Percentiles rank a stretch among this genome's conserved stretches.
phyloP scores from a whole-genome alignment of 2,888 invertebrate genomes.

The Epicampocera succincta region DNA sequence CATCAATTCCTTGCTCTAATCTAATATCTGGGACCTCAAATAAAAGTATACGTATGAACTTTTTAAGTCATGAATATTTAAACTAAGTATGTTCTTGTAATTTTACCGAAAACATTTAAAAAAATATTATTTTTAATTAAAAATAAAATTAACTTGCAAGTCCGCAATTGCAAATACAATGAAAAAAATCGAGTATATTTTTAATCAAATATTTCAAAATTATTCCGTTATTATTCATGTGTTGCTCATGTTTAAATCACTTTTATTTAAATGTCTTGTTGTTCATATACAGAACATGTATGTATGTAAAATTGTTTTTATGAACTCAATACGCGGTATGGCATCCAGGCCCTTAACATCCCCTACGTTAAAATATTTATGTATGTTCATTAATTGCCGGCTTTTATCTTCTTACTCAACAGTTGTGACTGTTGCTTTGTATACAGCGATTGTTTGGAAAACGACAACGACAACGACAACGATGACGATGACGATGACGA shows the following conservation, averaged over 20 bases:
- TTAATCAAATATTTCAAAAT: too few relatives aligned
- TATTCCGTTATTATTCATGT: too few relatives aligned
- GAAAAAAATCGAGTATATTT: too few relatives aligned
- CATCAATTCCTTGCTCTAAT: too few relatives aligned
- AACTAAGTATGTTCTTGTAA: too few relatives aligned
- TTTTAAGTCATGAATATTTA: too few relatives aligned
- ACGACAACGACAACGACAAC: neutral
- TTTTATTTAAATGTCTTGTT: neutral
- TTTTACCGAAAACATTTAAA: too few relatives aligned
- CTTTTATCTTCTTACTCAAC: slow-evolving; percentile 19
- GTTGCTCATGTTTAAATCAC: too few relatives aligned
- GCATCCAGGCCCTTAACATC: slow-evolving; percentile 7
- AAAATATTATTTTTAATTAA: neutral
- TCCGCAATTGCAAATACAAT: too few relatives aligned
- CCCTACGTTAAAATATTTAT: slow-evolving; percentile 23
- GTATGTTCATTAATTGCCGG: slow-evolving; percentile 29
- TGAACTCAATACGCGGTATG: neutral
- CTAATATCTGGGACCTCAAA: too few relatives aligned
- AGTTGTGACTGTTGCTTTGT: neutral
- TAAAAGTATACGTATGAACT: too few relatives aligned
- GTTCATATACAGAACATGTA: neutral
- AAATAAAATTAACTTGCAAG: too few relatives aligned
- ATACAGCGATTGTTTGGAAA: neutral
- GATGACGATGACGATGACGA: slow-evolving; percentile 1
- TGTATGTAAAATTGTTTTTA: neutral